A percentile compares a stretch with the other conserved stretches of the same genome.
Evolutionary conservation across 1,140 invertebrate genomes (phyloP).

Genomic region (Antheraea mylitta): DNA sequence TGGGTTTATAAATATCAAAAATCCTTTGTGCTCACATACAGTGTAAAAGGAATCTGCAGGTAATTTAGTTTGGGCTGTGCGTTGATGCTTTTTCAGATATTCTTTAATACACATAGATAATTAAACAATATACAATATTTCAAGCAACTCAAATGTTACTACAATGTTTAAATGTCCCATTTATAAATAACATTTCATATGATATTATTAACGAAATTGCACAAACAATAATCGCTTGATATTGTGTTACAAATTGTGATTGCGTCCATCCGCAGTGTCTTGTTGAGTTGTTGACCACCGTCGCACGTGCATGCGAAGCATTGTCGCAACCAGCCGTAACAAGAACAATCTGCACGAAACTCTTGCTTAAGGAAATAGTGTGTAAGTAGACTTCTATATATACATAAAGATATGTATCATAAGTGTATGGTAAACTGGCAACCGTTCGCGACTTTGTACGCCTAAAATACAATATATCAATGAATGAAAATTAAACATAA

Average conservation of each 20-base stretch:
- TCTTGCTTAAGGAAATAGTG: neutral
- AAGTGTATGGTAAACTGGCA: too few species aligned
- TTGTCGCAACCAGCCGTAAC: neutral
- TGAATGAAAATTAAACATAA: too few species aligned
- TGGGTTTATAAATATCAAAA: too few species aligned
- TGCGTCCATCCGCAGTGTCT: neutral
- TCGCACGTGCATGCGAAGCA: constrained; percentile 1
- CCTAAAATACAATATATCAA: too few species aligned
- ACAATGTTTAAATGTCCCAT: neutral
- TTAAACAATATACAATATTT: neutral
- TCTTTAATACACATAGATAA: too few species aligned
- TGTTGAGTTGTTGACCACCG: neutral
- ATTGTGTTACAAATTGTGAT: constrained; percentile 3
- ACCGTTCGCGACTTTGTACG: too few species aligned
- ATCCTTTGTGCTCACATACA: too few species aligned
- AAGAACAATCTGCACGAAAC: neutral
- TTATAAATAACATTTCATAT: neutral
- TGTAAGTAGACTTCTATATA: neutral
- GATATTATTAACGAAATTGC: neutral
- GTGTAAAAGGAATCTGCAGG: too few species aligned
- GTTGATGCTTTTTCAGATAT: too few species aligned
- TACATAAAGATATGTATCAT: too few species aligned
- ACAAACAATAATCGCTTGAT: neutral
- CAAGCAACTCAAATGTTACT: neutral
- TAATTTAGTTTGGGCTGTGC: too few species aligned